Base-by-base conservation (phyloP, 2,888 invertebrate genomes). In the Clepsis dumicolana region DNA sequence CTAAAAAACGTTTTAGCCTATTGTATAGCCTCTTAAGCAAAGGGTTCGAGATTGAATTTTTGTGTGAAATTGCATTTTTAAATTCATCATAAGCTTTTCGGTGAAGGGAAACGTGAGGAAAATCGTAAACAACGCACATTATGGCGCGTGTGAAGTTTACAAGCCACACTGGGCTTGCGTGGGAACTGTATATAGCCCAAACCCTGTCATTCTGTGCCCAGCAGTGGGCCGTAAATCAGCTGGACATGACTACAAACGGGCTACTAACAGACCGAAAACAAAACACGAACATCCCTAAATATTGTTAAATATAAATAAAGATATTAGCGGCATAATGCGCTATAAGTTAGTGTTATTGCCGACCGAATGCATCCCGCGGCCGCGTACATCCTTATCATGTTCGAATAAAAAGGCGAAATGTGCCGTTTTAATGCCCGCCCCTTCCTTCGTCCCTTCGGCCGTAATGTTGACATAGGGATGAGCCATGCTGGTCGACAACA, bases 391-490 rank as follows among this genome's bases (percentile, higher is more conserved):
- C 86, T 87, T 87, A 88, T 88, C 88, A 78, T 75, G 74, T 74
- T 72, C 74, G 73, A 84, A 86, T 87, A 88, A 88, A 86, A 88
- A 85, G 75, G 77, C 77, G 74, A 77, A 83, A 83, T 84, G 79
- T 82, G 78, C 76, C 78, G 74, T 83, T 86, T 87, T 88, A 88
- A 88, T 86, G 84, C 75, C 73, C 75, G 79, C 81, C 76, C 79
- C 78, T 84, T 85, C 83, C 81, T 82, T 78, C 77, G 79, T 77
- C 83, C 80, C 78, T 82, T 81, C 71, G 76, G 76, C 74, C 79
- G 72, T 82, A 78, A 81, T 77, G 70, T 70, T 64, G 32, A 63
- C 53, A 18, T 78, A 82, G 80, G 52, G 80, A 71, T 74, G 84
- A 62, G 48, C 25, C n/a, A 4, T 27, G n/a, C 0, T 21, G 48